Conservation (phyloP, 2,797 vertebrate species). For the Rachycentron canadum region DNA sequence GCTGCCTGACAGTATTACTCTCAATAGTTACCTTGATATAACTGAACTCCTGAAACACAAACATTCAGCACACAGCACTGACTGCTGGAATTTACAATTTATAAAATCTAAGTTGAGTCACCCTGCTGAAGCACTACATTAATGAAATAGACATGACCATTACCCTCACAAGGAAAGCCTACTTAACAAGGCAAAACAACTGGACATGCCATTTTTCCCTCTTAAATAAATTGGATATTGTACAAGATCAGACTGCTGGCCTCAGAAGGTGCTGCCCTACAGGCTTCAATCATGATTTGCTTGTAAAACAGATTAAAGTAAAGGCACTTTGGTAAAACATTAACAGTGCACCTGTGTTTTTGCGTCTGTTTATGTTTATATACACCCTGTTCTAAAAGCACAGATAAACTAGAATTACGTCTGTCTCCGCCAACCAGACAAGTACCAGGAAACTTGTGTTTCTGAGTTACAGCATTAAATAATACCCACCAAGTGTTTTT, state of each 20-base stretch:
- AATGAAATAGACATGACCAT: slow-evolving; percentile 11
- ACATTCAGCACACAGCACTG: background rate
- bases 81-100: slow-evolving; percentile 16
- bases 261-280: slow-evolving; percentile 23
- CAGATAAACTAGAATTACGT: background rate
- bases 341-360: slow-evolving; percentile 61
- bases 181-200: slow-evolving; percentile 7
- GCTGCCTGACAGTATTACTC: slow-evolving; percentile 35
- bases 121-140: slow-evolving; percentile 7
- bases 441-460: too few species aligned
- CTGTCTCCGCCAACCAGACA: too few species aligned
- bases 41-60: slow-evolving; percentile 1
- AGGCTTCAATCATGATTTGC: too few species aligned
- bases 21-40: background rate
- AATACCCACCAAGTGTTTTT: too few species aligned
- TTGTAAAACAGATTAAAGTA: slow-evolving; percentile 66
- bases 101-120: slow-evolving; percentile 16
- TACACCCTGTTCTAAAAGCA: slow-evolving; percentile 31
- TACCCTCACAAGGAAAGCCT: background rate
- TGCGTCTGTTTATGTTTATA: slow-evolving; percentile 24
- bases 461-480: too few species aligned
- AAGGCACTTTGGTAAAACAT: slow-evolving; percentile 66
- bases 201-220: background rate
- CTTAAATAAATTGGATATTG: slow-evolving; percentile 32
- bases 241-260: slow-evolving; percentile 29